A percentile compares a stretch with the other conserved stretches of the same genome.
These are phyloP conservation scores for Prionailurus viverrinus DNA, from an alignment of 2,113 vertebrate species.

Conservation along the genomic window DNA sequence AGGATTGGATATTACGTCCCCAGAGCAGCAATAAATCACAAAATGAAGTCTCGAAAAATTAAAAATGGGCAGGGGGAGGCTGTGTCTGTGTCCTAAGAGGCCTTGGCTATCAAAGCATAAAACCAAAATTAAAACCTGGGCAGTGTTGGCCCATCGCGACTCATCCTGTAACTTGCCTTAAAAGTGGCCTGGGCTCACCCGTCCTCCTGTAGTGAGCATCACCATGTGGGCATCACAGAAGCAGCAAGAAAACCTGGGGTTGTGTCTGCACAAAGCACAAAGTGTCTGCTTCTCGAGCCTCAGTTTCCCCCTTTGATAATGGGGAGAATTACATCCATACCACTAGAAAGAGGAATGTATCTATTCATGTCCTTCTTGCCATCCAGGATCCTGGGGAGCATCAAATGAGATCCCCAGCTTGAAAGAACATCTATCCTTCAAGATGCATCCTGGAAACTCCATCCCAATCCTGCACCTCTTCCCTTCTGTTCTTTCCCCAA, in stretches of 20 bases:
- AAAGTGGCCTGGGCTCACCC: background rate
- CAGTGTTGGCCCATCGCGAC: background rate
- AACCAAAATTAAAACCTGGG: constrained; percentile 53
- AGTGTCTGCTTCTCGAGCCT: background rate
- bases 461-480: background rate
- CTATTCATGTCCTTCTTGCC: fast-evolving
- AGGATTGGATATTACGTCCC: constrained; percentile 66
- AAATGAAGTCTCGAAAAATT: constrained; percentile 75
- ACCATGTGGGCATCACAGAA: background rate
- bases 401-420: background rate
- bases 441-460: background rate
- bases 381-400: background rate
- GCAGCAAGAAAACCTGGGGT: background rate
- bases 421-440: background rate
- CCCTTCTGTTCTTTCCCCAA: background rate
- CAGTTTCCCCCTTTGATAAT: background rate
- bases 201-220: background rate
- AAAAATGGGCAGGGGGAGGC: constrained; percentile 58
- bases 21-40: constrained; percentile 75
- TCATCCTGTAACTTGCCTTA: background rate
- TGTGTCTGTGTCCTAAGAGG: constrained; percentile 61
- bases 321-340: background rate
- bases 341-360: background rate
- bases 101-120: background rate
- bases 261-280: background rate